Conservation (phyloP, 2,888 invertebrate species). For the Spilarctia lutea region DNA sequence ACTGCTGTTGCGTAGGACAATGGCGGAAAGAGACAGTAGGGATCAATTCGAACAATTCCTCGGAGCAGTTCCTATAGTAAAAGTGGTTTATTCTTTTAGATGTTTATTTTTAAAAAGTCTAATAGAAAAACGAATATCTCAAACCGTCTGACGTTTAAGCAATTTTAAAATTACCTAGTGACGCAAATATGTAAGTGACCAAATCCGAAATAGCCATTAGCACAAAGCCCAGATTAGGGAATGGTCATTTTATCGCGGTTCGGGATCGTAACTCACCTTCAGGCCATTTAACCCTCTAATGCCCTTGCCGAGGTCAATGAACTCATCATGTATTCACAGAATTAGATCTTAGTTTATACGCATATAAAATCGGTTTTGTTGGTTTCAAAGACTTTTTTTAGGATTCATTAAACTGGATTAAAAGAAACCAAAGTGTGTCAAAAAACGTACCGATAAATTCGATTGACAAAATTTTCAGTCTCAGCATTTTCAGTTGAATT, state of each 20-base stretch:
- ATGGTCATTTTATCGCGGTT: constrained; percentile 35
- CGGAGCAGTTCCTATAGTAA: too few species aligned
- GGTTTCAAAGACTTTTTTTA: not conserved
- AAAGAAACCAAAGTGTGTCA: not conserved
- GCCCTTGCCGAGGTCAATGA: constrained; percentile 24
- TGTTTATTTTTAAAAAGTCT: too few species aligned
- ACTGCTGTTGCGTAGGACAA: too few species aligned
- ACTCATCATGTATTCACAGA: constrained; percentile 2
- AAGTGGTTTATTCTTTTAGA: too few species aligned
- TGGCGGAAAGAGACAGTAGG: too few species aligned
- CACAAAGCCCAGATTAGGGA: constrained; percentile 4
- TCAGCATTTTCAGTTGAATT: too few species aligned
- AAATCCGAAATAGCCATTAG: constrained; percentile 8
- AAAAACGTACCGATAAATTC: not conserved
- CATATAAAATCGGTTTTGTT: not conserved
- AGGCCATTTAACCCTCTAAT: constrained; percentile 20
- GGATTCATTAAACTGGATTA: not conserved
- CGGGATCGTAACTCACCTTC: constrained; percentile 40
- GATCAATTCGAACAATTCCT: too few species aligned
- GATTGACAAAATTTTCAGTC: too few species aligned
- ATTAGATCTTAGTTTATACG: not conserved
- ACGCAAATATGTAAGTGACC: constrained; percentile 2
- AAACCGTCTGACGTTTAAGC: not conserved
- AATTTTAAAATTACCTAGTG: not conserved
- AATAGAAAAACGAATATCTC: not conserved